These are phyloP conservation scores for Lordiphosa andalusiaca DNA, from an alignment of 2,888 invertebrate species.

Conservation along the genomic window DNA sequence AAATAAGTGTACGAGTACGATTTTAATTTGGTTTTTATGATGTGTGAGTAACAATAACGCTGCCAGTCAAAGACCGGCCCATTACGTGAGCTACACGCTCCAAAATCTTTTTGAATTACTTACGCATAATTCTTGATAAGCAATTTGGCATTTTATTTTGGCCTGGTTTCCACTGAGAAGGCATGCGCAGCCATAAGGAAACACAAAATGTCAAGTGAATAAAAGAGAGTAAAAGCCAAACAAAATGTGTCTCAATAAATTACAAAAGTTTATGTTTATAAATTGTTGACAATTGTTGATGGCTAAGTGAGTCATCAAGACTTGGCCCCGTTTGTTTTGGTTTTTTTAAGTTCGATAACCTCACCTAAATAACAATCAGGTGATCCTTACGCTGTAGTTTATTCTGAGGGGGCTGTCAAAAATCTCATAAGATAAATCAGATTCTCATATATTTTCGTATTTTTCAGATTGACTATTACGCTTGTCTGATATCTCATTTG, in stretches of 20 bases:
- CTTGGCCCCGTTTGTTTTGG: too few relatives aligned
- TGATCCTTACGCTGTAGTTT: too few relatives aligned
- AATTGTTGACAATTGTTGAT: not conserved
- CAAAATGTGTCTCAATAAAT: conserved; percentile 11
- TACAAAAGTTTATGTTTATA: not conserved
- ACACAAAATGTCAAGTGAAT: not conserved
- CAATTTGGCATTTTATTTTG: conserved; percentile 28
- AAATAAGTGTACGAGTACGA: conserved; percentile 28
- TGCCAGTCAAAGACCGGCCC: conserved; percentile 49
- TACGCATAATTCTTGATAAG: conserved; percentile 11
- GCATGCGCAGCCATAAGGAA: conserved; percentile 25
- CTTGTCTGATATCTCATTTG: too few relatives aligned
- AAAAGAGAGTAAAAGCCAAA: not conserved
- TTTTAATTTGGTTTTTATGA: conserved; percentile 28
- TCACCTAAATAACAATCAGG: too few relatives aligned
- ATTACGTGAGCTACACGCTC: conserved; percentile 67
- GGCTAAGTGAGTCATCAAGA: too few relatives aligned
- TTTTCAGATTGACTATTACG: too few relatives aligned
- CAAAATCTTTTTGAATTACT: conserved; percentile 40
- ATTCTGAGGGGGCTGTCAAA: too few relatives aligned
- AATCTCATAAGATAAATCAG: too few relatives aligned
- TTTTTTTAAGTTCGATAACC: too few relatives aligned
- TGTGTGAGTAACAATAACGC: conserved; percentile 42
- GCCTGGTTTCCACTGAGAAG: conserved; percentile 35
- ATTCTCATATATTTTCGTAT: too few relatives aligned